Evolutionary conservation across 1,140 invertebrate genomes (phyloP).

Genomic region (Drosophila triauraria): DNA sequence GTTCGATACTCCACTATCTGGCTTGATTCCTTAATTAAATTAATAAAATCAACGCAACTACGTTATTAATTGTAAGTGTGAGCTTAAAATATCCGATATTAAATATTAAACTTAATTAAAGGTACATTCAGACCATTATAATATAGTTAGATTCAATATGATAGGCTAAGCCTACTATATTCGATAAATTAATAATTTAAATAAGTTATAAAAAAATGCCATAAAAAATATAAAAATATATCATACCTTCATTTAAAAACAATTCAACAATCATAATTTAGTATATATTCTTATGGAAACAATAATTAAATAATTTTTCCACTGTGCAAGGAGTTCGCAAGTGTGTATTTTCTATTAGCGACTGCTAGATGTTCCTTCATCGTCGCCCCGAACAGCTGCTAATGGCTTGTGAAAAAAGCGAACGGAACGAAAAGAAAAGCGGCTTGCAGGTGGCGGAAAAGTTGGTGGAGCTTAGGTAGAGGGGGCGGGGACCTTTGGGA

Average conservation of each 20-base stretch:
- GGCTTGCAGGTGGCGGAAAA: conserved; percentile 18
- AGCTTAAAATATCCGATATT: no score
- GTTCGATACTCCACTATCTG: no score
- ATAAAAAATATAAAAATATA: no score
- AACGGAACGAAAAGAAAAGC: conserved; percentile 26
- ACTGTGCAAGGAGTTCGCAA: conserved; percentile 14
- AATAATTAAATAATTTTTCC: neutral
- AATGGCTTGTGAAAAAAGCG: conserved; percentile 62
- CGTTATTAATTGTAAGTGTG: neutral
- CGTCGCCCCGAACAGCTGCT: conserved; percentile 62
- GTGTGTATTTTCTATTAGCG: conserved; percentile 62
- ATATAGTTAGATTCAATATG: no score
- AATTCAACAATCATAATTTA: no score
- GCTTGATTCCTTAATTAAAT: no score
- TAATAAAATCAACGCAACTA: neutral
- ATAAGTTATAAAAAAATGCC: no score
- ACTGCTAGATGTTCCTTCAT: conserved; percentile 36
- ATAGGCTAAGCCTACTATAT: no score
- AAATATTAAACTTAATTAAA: no score
- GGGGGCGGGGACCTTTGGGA: conserved; percentile 10
- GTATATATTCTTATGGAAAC: neutral
- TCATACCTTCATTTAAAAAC: no score
- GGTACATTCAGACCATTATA: no score
- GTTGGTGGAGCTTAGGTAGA: conserved; percentile 3
- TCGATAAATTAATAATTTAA: no score